phyloP scores from a whole-genome alignment of 2,113 vertebrate genomes.

The Miniopterus natalensis region DNA sequence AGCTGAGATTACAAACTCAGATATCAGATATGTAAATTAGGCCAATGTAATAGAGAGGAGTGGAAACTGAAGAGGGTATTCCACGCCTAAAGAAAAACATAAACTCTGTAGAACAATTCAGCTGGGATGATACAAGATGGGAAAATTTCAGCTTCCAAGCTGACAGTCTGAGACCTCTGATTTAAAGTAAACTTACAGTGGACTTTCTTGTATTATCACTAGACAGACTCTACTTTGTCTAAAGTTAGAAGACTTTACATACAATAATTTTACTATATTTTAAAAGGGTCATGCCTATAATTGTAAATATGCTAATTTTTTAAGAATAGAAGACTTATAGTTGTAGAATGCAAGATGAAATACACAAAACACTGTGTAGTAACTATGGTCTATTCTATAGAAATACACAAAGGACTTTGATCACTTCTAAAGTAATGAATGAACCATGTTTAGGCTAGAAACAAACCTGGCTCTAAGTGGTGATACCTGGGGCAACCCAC shows the following conservation, averaged over 20 bases:
- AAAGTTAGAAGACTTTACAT: background rate
- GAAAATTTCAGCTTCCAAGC: background rate
- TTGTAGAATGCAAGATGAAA: background rate
- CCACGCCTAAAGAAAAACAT: background rate
- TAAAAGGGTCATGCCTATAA: background rate
- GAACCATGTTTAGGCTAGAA: background rate
- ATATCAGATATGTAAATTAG: background rate
- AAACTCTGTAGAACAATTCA: background rate
- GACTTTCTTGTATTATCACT: background rate
- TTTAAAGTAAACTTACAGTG: background rate
- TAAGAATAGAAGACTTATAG: background rate
- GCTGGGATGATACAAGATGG: background rate
- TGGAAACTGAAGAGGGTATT: background rate
- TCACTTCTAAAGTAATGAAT: constrained; percentile 4
- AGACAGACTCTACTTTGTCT: background rate
- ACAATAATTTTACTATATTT: background rate
- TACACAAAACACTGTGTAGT: background rate
- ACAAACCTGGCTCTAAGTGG: background rate
- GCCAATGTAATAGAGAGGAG: background rate
- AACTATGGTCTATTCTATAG: background rate
- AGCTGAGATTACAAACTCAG: background rate
- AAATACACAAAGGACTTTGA: background rate
- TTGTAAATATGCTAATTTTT: background rate
- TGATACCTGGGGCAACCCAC: background rate
- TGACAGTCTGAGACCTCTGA: background rate